Evolutionary conservation across 2,888 invertebrate species (phyloP).

Genomic region (Muscina levida): DNA sequence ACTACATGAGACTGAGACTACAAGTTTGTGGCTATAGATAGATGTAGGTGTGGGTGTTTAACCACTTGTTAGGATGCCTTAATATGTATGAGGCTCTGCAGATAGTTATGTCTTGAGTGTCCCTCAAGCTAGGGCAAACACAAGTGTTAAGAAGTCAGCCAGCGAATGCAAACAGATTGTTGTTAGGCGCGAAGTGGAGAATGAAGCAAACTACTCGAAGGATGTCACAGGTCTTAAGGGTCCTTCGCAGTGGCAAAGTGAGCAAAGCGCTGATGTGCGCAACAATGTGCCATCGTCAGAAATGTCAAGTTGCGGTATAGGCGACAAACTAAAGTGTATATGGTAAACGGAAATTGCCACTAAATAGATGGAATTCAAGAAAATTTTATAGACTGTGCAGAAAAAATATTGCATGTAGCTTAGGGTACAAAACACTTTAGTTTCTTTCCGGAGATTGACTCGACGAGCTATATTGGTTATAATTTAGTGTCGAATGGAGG

Average conservation of each 20-base stretch:
- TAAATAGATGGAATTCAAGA: too few species aligned
- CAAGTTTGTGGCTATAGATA: too few species aligned
- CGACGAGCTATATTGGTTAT: too few species aligned
- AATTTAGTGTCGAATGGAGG: too few species aligned
- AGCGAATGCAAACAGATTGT: not conserved
- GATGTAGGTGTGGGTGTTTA: too few species aligned
- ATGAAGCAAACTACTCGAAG: not conserved
- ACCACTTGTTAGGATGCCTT: too few species aligned
- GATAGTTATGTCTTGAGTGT: not conserved
- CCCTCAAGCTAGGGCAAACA: not conserved
- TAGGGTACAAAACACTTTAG: too few species aligned
- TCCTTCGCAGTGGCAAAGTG: not conserved
- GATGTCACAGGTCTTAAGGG: constrained; percentile 8
- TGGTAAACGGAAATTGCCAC: too few species aligned
- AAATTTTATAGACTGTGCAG: not conserved
- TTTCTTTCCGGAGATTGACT: too few species aligned
- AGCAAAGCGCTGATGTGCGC: not conserved
- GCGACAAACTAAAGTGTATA: not conserved
- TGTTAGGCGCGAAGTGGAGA: not conserved
- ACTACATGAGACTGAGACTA: not conserved
- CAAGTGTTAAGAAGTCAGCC: not conserved
- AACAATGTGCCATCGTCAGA: not conserved
- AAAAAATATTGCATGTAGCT: too few species aligned
- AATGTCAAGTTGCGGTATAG: not conserved
- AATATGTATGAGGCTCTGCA: too few species aligned